These are phyloP conservation scores for Aplysia californica DNA, from an alignment of 1,140 invertebrate species.

Conservation along the genomic window DNA sequence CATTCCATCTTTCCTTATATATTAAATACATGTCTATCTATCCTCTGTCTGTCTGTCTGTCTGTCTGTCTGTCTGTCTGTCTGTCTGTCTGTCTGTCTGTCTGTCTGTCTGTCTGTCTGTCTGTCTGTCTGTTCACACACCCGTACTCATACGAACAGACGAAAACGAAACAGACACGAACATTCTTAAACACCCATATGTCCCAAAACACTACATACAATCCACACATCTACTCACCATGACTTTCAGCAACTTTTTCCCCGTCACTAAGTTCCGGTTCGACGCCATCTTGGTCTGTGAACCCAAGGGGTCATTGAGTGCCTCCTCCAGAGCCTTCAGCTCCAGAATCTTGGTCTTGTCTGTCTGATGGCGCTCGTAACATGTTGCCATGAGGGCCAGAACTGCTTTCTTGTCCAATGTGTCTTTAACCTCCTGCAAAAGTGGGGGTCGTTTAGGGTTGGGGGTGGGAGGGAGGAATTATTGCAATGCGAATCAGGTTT, in stretches of 20 bases:
- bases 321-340: constrained; percentile 42
- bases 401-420: constrained; percentile 67
- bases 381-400: constrained; percentile 60
- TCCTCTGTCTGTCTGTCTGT: constrained; percentile 14
- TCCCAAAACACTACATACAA: too few species aligned
- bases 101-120: constrained; percentile 3
- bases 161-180: too few species aligned
- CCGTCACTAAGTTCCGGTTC: constrained; percentile 44
- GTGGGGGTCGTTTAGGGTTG: neutral
- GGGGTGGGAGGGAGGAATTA: neutral
- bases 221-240: constrained; percentile 38
- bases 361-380: constrained; percentile 61
- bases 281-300: constrained; percentile 35
- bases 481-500: too few species aligned
- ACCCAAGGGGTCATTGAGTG: constrained; percentile 5
- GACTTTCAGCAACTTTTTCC: constrained; percentile 42
- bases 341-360: constrained; percentile 62
- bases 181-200: too few species aligned
- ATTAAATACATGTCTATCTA: too few species aligned
- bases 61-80: constrained; percentile 14
- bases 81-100: constrained; percentile 14
- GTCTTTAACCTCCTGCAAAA: constrained; percentile 65
- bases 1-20: too few species aligned
- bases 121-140: neutral
- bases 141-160: too few species aligned